Percentiles rank a stretch among this genome's conserved stretches.
Evolutionary conservation across 2,888 invertebrate genomes (phyloP).

Genomic region (Helleia helle): DNA sequence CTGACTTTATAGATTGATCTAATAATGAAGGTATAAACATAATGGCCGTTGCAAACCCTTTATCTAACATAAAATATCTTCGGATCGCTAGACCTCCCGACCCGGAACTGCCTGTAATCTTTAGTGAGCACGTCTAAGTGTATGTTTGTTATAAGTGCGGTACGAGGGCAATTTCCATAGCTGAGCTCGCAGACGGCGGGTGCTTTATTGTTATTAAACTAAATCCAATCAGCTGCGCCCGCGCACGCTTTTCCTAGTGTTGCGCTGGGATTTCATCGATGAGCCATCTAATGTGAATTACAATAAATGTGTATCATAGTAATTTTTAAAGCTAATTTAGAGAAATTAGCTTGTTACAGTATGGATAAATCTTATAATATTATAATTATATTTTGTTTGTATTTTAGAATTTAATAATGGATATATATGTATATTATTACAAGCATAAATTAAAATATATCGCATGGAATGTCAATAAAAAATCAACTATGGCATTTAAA

Average conservation of each 20-base stretch:
- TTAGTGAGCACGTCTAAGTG: background rate
- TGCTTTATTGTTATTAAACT: conserved; percentile 64
- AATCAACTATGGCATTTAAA: too few relatives aligned
- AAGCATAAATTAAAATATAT: too few relatives aligned
- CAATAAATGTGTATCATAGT: too few relatives aligned
- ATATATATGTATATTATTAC: too few relatives aligned
- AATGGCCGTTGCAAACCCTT: too few relatives aligned
- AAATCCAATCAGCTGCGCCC: conserved; percentile 50
- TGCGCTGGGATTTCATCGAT: conserved; percentile 12
- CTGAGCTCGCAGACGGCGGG: conserved; percentile 25
- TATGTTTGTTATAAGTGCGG: conserved; percentile 3
- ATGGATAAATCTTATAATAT: background rate
- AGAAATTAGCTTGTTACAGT: too few relatives aligned
- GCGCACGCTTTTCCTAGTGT: conserved; percentile 22
- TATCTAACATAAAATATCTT: too few relatives aligned
- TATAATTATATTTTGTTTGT: background rate
- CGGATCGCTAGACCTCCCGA: background rate
- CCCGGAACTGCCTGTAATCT: conserved; percentile 3
- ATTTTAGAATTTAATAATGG: background rate
- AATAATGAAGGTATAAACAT: too few relatives aligned
- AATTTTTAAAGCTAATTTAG: too few relatives aligned
- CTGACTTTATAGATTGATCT: too few relatives aligned
- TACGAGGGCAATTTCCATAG: conserved; percentile 15
- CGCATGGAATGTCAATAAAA: too few relatives aligned
- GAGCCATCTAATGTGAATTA: too few relatives aligned